These are phyloP conservation scores for Nesogale talazaci DNA, from an alignment of 2,113 vertebrate genomes.

Conservation along the genomic window DNA sequence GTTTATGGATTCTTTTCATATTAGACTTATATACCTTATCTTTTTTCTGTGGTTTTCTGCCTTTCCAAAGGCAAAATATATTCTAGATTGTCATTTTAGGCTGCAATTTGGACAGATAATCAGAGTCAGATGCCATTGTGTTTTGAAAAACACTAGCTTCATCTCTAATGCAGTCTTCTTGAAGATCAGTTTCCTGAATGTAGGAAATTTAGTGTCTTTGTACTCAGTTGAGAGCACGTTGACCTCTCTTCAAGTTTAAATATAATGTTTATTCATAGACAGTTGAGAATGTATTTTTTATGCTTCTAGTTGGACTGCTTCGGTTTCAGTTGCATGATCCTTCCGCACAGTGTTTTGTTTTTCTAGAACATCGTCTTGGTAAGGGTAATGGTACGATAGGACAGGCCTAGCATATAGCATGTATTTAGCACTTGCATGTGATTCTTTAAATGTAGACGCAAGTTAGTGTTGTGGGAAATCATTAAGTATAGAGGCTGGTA, in stretches of 20 bases:
- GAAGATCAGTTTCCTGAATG: background rate
- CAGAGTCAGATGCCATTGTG: background rate
- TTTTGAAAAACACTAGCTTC: constrained; percentile 14
- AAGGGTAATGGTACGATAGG: no score
- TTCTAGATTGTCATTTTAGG: background rate
- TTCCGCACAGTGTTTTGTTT: no score
- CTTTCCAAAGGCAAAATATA: constrained; percentile 21
- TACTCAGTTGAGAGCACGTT: background rate
- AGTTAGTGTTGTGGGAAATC: no score
- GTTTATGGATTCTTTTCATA: constrained; percentile 14
- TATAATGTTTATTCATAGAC: background rate
- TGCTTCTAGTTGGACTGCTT: no score
- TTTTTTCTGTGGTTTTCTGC: constrained; percentile 42
- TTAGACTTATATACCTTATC: constrained; percentile 15
- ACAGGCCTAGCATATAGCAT: no score
- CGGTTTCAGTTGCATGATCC: no score
- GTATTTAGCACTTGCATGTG: no score
- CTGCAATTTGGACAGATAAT: constrained; percentile 17
- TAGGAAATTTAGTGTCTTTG: background rate
- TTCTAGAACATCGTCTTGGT: no score
- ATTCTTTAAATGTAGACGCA: no score
- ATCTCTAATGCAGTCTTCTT: background rate
- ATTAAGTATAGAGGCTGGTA: no score
- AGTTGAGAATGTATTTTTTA: no score
- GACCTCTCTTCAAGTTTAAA: constrained; percentile 26